Base-by-base conservation (phyloP, 2,113 vertebrate genomes). In the Catharus fuscescens region DNA sequence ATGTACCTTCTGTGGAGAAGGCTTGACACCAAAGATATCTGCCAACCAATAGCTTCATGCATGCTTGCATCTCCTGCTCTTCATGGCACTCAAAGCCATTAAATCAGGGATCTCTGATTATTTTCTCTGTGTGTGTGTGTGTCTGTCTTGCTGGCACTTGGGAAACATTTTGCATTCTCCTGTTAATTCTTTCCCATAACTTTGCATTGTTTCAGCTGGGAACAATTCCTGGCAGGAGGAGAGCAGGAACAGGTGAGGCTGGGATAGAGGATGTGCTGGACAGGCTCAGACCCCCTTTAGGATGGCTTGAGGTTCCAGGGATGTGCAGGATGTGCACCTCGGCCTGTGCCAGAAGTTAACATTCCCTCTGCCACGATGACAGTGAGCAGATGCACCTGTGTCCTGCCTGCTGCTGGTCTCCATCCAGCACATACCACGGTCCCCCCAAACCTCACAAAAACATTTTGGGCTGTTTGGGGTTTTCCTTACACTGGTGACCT, bases 361-460 rank as follows among this genome's bases (percentile, higher is more conserved):
- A 0, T 80, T 66, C n/a, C 60, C 34, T 66, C 38, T 54, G 65
- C 57, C 4, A 2, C 0, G 0, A 29, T 38, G 34, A 10, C 47
- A 50, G 28, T 52, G 59, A 87, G 12, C 3, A 3, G 29, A 44
- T 64, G 38, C 66, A 44, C 50, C 2, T 0, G 1, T 54, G 52
- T 67, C 24, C 57, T 6, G 2, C 7, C 24, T 82, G 61, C 66
- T 92, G 29, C 38, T 76, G 40, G 16, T 56, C 74, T 77, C 5
- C 1, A 16, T 57, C 73, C 42, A 50, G 47, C 36, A 32, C 8
- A 8, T 23, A 45, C 13, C 36, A 5, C 4, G 5, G 14, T 44
- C 10, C 24, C 6, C 13, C 7, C 14, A 67, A 38, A 28, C 13
- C 10, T 36, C 19, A 2, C 7, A 1, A 56, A 28, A 76, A 34